A percentile compares a stretch with the other conserved stretches of the same genome.
phyloP scores from a whole-genome alignment of 2,113 vertebrate species.

The Tauraco erythrolophus region DNA sequence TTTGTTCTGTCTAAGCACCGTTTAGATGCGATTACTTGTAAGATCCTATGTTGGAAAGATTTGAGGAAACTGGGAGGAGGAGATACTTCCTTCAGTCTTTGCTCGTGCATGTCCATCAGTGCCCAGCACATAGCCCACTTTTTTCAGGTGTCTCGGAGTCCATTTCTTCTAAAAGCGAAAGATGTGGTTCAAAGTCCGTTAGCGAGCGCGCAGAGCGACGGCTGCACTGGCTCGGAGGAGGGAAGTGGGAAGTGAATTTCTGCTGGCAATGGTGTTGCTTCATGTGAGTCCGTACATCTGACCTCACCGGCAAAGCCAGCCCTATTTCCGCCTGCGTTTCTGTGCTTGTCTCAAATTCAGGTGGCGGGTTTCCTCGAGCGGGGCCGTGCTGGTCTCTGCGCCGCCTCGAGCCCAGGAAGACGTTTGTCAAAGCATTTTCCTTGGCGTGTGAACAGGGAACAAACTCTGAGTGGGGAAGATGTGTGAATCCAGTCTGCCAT shows the following conservation, averaged over 20 bases:
- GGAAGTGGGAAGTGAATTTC: background rate
- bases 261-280: background rate
- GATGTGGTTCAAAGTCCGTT: background rate
- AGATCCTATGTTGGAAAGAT: background rate
- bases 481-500: background rate
- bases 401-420: accelerated
- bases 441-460: background rate
- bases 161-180: background rate
- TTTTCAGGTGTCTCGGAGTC: background rate
- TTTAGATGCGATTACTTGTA: background rate
- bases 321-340: accelerated
- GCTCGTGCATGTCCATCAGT: accelerated
- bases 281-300: accelerated
- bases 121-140: accelerated
- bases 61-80: background rate
- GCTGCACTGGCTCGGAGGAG: background rate
- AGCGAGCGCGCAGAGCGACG: background rate
- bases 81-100: background rate
- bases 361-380: accelerated
- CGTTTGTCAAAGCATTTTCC: background rate
- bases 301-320: accelerated
- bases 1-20: background rate
- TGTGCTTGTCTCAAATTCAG: accelerated
- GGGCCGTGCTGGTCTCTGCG: background rate
- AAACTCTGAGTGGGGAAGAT: background rate